Percentiles rank a stretch among this genome's conserved stretches.
phyloP scores from a whole-genome alignment of 1,140 invertebrate genomes.

The Cataglyphis hispanica region DNA sequence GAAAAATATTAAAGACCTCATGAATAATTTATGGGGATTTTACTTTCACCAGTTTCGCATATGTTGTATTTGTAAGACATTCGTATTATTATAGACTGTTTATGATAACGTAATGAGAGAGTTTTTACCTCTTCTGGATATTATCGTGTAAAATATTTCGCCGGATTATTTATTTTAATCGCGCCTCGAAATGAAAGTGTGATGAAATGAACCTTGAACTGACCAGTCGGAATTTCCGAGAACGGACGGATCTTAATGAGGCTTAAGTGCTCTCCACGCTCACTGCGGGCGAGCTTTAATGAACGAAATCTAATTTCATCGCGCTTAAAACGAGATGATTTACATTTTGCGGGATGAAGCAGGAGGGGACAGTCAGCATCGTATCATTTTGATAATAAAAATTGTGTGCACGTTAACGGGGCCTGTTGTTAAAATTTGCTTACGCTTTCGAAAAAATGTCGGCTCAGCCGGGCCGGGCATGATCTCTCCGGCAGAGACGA shows the following conservation, averaged over 20 bases:
- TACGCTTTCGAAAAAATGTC: not conserved
- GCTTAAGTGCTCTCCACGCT: constrained; percentile 37
- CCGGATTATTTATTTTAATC: constrained; percentile 33
- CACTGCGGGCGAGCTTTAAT: not conserved
- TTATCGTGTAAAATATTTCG: not conserved
- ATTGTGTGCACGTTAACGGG: not conserved
- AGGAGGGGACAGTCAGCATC: too few species aligned
- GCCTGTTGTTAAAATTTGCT: not conserved
- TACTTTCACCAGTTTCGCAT: not conserved
- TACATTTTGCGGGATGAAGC: not conserved
- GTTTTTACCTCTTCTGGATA: not conserved
- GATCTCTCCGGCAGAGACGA: not conserved
- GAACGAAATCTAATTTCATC: constrained; percentile 35
- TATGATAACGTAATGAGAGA: not conserved
- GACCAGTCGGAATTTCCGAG: constrained; percentile 26
- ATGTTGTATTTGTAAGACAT: not conserved
- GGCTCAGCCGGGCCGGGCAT: not conserved
- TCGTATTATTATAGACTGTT: not conserved
- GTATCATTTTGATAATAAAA: not conserved
- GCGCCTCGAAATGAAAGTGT: constrained; percentile 10
- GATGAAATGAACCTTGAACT: constrained; percentile 21
- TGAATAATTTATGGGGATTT: not conserved
- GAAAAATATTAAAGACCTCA: not conserved
- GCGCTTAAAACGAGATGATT: not conserved
- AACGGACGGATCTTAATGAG: constrained; percentile 23